Base-by-base conservation (phyloP, 2,797 vertebrate genomes). In the Urocyon cinereoargenteus region DNA sequence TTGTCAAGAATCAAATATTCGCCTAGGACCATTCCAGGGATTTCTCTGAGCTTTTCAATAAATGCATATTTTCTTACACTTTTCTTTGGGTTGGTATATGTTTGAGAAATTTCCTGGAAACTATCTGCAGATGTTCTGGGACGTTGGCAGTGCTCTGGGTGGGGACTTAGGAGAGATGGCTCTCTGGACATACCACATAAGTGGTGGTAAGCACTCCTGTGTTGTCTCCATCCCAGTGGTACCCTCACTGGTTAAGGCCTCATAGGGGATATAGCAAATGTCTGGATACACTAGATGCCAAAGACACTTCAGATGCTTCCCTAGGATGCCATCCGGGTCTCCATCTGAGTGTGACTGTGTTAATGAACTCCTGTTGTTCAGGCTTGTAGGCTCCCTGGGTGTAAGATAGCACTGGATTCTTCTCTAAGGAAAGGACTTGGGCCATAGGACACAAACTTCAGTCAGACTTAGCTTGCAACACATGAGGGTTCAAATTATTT, bases 51-150 rank as follows among this genome's bases (percentile, higher is more conserved):
- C 13, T 77, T 93, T 91, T 86, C 34, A 22, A 18, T 88, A 66
- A 78, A 9, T 31, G 9, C 64, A 5, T 62, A 14, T 31, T 36
- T 93, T 31, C 24, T 62, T 4, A 2, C 21, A 57, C 70, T 18
- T 93, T 72, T 62, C 36, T 79, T 87, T 55, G 36, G 34, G 55
- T 68, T 72, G 77, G 53, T 28, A 3, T 5, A 57, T 57, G 5
- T 81, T 73, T 84, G 75, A 90, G 77, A 96, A 88, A 62, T 85
- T 90, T 59, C 49, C 55, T 70, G 28, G 36, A 59, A 78, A 81
- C n/a, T 18, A 14, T 68, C 45, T 90, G 36, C 19, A 15, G 10
- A 61, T 53, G 26, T 68, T 21, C 55, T 68, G 15, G 79, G 40
- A 81, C 6, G 26, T 10, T 81, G 75, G 70, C 15, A 14, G 11